Percentiles rank a stretch among this genome's conserved stretches.
These are phyloP conservation scores for Eurypyga helias DNA, from an alignment of 2,113 vertebrate genomes.

Conservation along the genomic window DNA sequence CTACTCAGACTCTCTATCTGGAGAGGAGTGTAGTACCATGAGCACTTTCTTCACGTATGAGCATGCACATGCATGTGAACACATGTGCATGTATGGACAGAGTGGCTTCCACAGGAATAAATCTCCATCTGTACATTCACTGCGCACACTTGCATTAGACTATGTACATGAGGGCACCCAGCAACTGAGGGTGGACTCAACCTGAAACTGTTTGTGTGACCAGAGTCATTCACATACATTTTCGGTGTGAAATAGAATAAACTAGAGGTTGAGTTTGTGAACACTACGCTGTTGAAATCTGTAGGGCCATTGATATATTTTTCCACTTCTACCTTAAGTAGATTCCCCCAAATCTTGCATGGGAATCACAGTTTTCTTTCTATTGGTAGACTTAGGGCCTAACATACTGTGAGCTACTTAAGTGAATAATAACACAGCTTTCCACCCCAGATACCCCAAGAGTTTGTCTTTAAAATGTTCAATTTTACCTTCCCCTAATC, in stretches of 20 bases:
- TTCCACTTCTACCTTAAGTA: neutral
- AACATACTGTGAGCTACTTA: neutral
- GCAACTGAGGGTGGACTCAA: neutral
- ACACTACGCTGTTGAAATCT: neutral
- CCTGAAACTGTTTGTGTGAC: neutral
- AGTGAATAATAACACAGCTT: neutral
- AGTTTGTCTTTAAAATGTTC: neutral
- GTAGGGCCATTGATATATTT: neutral
- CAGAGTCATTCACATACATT: neutral
- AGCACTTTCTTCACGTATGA: neutral
- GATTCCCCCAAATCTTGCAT: neutral
- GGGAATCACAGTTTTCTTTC: neutral
- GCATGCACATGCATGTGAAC: fast-evolving
- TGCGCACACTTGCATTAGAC: fast-evolving
- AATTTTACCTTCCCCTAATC: neutral
- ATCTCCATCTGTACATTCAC: fast-evolving
- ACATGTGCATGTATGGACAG: fast-evolving
- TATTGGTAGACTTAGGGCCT: neutral
- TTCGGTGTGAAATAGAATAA: neutral
- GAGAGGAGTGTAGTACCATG: neutral
- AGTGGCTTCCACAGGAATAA: neutral
- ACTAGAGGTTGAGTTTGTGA: neutral
- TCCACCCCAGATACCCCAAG: neutral
- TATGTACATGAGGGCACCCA: fast-evolving
- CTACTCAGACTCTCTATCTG: neutral